These are phyloP conservation scores for Psix sp. DNA, from an alignment of 1,140 invertebrate genomes.

Conservation along the genomic window DNA sequence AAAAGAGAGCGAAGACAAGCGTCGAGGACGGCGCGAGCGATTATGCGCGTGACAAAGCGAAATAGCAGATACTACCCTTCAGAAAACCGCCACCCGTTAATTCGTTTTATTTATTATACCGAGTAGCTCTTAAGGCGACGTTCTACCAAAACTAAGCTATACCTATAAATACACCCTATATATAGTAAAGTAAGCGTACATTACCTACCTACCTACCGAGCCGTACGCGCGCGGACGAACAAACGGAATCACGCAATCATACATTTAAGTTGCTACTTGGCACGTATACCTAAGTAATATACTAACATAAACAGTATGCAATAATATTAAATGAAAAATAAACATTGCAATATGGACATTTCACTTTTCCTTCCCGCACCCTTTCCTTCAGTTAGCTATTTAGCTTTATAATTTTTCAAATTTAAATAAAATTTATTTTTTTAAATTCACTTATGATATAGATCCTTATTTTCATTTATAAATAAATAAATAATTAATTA, in stretches of 20 bases:
- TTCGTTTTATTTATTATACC: conserved; percentile 75
- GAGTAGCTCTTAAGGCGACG: conserved; percentile 76
- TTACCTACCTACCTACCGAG: conserved; percentile 71
- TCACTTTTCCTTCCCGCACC: conserved; percentile 35
- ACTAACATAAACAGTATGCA: conserved; percentile 78
- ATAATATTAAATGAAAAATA: conserved; percentile 77
- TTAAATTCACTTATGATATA: no score
- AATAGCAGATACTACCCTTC: conserved; percentile 57
- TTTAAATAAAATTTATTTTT: no score
- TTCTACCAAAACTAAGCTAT: conserved; percentile 77
- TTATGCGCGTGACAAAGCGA: conserved; percentile 60
- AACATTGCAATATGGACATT: conserved; percentile 58
- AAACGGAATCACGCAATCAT: conserved; percentile 78
- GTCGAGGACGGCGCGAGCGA: conserved; percentile 47
- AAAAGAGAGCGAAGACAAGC: conserved; percentile 3
- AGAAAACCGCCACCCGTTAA: conserved; percentile 71
- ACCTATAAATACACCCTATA: conserved; percentile 77
- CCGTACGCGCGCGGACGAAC: conserved; percentile 72
- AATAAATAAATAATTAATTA: no score
- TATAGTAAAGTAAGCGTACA: conserved; percentile 76
- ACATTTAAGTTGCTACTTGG: conserved; percentile 78
- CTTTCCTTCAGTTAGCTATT: conserved; percentile 13
- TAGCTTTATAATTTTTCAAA: conserved; percentile 2
- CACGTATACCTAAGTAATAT: conserved; percentile 78
- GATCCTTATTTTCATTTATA: no score